Conservation (phyloP, 2,797 vertebrate species). For the Coilia nasus region DNA sequence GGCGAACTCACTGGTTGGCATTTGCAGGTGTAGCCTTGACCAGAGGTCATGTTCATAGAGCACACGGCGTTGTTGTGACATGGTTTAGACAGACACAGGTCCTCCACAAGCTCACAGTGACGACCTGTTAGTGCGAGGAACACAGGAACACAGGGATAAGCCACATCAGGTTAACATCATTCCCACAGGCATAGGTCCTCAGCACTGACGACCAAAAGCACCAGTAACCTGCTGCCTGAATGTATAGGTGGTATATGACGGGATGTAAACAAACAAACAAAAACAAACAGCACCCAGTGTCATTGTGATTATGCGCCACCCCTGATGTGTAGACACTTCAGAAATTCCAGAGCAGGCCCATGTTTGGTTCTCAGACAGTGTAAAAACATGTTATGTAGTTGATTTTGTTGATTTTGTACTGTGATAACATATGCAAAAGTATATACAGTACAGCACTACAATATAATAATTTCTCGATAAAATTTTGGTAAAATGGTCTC, state of each 20-base stretch:
- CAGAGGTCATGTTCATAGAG: slow-evolving; percentile 85
- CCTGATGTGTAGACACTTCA: not conserved
- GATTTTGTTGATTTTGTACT: no score
- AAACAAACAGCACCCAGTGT: no score
- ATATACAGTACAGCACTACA: no score
- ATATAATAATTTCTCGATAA: no score
- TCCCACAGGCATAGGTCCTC: not conserved
- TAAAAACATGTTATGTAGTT: no score
- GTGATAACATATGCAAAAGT: no score
- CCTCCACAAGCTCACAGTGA: slow-evolving; percentile 88
- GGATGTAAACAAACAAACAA: no score
- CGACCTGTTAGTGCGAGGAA: slow-evolving; percentile 72
- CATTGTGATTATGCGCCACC: no score
- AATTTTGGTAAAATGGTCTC: no score
- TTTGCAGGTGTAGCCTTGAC: slow-evolving; percentile 85
- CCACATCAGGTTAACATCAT: not conserved
- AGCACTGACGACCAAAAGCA: not conserved
- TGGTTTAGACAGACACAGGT: slow-evolving; percentile 86
- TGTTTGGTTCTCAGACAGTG: no score
- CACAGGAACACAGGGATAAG: not conserved
- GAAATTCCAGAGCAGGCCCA: not conserved
- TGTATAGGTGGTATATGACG: no score
- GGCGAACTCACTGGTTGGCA: slow-evolving; percentile 80
- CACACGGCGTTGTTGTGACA: slow-evolving; percentile 85
- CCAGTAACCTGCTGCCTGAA: no score